Evolutionary conservation across 1,140 invertebrate species (phyloP).

Genomic region (Thaumatotibia leucotreta): DNA sequence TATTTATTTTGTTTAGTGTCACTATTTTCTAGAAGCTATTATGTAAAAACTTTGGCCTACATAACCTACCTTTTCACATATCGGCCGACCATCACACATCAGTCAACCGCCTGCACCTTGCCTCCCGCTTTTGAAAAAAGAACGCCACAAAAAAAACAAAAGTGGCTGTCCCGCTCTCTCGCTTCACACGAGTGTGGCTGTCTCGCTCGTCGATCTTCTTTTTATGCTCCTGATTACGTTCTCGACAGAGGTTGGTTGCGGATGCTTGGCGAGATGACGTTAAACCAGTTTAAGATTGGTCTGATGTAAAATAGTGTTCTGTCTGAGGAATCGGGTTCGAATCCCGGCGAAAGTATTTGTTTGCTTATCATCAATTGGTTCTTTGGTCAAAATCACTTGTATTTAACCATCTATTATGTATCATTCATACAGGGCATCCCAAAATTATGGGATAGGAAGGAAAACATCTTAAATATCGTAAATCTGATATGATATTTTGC

Average conservation of each 20-base stretch:
- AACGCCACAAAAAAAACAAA: slow-evolving; percentile 47
- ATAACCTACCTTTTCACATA: not conserved
- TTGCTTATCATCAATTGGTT: too few relatives aligned
- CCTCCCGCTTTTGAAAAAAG: slow-evolving; percentile 63
- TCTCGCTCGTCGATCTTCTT: not conserved
- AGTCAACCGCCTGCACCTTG: slow-evolving; percentile 66
- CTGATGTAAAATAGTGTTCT: too few relatives aligned
- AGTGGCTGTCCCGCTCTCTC: slow-evolving; percentile 6
- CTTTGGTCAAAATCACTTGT: too few relatives aligned
- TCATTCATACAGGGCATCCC: too few relatives aligned
- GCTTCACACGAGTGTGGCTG: not conserved
- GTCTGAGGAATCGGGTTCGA: too few relatives aligned
- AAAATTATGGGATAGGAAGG: too few relatives aligned
- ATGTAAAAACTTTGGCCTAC: not conserved
- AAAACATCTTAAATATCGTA: too few relatives aligned
- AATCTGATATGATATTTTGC: too few relatives aligned
- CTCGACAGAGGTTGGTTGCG: not conserved
- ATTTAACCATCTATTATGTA: too few relatives aligned
- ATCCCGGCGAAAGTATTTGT: too few relatives aligned
- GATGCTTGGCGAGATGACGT: not conserved
- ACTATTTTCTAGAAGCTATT: too few relatives aligned
- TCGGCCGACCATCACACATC: slow-evolving; percentile 29
- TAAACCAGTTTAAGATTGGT: not conserved
- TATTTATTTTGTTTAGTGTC: too few relatives aligned
- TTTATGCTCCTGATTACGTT: not conserved